Evolutionary conservation across 2,888 invertebrate genomes (phyloP).

Genomic region (Morpho deidamia): DNA sequence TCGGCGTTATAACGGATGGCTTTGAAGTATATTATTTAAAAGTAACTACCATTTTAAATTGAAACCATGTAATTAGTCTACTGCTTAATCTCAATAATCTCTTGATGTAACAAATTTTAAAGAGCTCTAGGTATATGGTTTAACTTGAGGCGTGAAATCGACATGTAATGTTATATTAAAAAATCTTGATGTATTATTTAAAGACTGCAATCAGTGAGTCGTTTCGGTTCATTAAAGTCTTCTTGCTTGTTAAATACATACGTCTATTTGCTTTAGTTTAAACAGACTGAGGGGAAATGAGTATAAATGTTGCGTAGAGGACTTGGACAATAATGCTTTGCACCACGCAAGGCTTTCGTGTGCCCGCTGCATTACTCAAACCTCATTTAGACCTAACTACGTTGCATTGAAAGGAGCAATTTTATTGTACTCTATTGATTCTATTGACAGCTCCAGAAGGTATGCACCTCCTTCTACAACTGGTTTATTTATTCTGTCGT

Average conservation of each 20-base stretch:
- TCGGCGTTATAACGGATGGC: slow-evolving; percentile 59
- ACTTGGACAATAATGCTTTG: slow-evolving; percentile 37
- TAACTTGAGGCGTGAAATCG: neutral
- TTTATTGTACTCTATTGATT: slow-evolving; percentile 76
- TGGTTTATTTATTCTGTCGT: slow-evolving; percentile 54
- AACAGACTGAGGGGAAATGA: slow-evolving; percentile 26
- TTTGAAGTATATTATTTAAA: slow-evolving; percentile 54
- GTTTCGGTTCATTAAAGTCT: slow-evolving; percentile 9
- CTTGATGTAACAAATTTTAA: slow-evolving; percentile 26
- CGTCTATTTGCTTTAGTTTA: slow-evolving; percentile 25
- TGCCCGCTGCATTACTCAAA: slow-evolving; percentile 67
- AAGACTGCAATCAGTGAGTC: neutral
- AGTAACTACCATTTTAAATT: slow-evolving; percentile 52
- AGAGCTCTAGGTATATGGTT: slow-evolving; percentile 1
- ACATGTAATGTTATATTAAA: neutral
- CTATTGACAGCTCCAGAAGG: slow-evolving; percentile 55
- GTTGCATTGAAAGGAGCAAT: slow-evolving; percentile 68
- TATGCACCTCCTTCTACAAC: slow-evolving; percentile 50
- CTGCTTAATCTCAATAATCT: slow-evolving; percentile 32
- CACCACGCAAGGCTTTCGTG: slow-evolving; percentile 69
- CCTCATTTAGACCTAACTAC: slow-evolving; percentile 74
- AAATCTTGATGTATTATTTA: neutral
- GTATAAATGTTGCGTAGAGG: slow-evolving; percentile 26
- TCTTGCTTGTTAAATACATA: slow-evolving; percentile 12
- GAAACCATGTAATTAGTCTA: slow-evolving; percentile 57